phyloP scores from a whole-genome alignment of 1,140 invertebrate species.

The Euura lappo region DNA sequence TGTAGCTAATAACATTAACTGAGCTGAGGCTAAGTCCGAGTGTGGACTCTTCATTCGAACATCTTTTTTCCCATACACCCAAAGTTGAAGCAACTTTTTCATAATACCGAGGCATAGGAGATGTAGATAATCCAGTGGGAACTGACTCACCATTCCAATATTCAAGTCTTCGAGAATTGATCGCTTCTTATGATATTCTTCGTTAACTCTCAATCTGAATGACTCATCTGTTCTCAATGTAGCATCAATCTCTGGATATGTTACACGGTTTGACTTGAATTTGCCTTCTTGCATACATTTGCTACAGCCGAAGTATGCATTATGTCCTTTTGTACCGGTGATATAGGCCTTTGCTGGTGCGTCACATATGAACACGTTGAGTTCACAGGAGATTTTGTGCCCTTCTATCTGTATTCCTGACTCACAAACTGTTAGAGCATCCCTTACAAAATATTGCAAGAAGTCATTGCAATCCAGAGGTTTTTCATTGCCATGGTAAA shows the following conservation, averaged over 20 bases:
- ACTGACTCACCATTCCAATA: constrained; percentile 32
- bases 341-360: constrained; percentile 47
- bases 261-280: constrained; percentile 26
- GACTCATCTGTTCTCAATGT: constrained; percentile 28
- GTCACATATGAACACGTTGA: constrained; percentile 12
- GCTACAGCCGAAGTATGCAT: constrained; percentile 44
- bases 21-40: constrained; percentile 9
- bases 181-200: constrained; percentile 10
- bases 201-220: constrained; percentile 36
- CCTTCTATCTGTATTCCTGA: neutral
- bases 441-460: constrained; percentile 24
- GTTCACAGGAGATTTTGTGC: neutral
- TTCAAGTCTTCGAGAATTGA: constrained; percentile 10
- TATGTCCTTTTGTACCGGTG: constrained; percentile 42
- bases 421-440: constrained; percentile 10
- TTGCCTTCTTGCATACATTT: constrained; percentile 41
- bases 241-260: constrained; percentile 21
- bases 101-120: constrained; percentile 41
- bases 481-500: constrained; percentile 24
- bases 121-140: constrained; percentile 45
- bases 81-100: constrained; percentile 37
- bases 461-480: constrained; percentile 24
- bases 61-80: constrained; percentile 35
- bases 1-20: neutral
- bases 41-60: constrained; percentile 2